phyloP scores from a whole-genome alignment of 2,888 invertebrate genomes.

The Lottia scabra region DNA sequence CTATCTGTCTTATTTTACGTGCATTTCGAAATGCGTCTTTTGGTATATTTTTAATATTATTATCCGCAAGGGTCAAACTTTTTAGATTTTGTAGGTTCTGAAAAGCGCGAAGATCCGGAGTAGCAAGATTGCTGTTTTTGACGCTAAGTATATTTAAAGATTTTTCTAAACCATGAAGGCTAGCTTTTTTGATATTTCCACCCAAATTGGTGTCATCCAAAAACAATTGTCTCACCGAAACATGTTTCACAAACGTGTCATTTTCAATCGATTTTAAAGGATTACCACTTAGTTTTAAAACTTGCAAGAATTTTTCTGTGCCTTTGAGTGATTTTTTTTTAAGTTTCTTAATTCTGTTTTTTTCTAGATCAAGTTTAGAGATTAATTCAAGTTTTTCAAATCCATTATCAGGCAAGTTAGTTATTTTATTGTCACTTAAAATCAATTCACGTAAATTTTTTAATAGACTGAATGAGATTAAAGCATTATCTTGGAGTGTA shows the following conservation, averaged over 20 bases:
- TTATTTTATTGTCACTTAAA: constrained; percentile 24
- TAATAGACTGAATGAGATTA: constrained; percentile 16
- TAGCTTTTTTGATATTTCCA: constrained; percentile 2
- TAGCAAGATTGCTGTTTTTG: constrained; percentile 17
- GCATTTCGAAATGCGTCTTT: constrained; percentile 13
- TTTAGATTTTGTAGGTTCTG: constrained; percentile 14
- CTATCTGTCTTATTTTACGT: constrained; percentile 19
- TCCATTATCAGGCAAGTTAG: constrained; percentile 6
- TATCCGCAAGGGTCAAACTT: constrained; percentile 15
- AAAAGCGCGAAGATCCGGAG: constrained; percentile 17
- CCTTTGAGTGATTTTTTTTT: constrained; percentile 20
- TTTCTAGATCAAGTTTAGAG: constrained; percentile 19
- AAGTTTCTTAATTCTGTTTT: constrained; percentile 24
- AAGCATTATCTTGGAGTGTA: constrained; percentile 18
- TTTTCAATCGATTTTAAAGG: constrained; percentile 18
- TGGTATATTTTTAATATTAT: constrained; percentile 19
- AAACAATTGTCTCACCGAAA: constrained; percentile 14
- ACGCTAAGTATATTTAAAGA: constrained; percentile 27
- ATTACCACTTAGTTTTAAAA: constrained; percentile 25
- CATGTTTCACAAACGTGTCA: constrained; percentile 20
- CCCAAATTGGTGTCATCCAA: constrained; percentile 23
- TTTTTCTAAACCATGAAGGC: constrained; percentile 22
- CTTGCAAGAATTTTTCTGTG: constrained; percentile 24
- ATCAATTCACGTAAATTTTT: constrained; percentile 28
- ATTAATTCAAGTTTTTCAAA: constrained; percentile 21